Conservation (phyloP, 2,113 vertebrate species). For the Oplegnathus fasciatus region DNA sequence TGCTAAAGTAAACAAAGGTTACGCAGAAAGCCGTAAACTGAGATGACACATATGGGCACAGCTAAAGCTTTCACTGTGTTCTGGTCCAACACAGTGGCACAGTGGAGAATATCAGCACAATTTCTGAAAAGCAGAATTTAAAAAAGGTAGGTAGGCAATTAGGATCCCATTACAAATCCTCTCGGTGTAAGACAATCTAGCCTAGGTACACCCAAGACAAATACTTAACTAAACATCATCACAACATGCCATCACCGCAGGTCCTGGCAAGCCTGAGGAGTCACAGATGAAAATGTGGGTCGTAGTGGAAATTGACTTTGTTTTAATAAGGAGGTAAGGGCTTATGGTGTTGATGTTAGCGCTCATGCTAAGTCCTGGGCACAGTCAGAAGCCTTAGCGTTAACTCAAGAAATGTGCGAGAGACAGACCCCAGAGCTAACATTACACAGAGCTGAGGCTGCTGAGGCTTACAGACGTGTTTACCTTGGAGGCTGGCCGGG, state of each 20-base stretch:
- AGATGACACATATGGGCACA: not conserved
- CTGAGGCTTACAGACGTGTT: constrained; percentile 61
- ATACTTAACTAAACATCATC: constrained; percentile 22
- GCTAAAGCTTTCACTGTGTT: not conserved
- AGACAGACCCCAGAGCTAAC: constrained; percentile 66
- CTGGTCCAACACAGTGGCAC: constrained; percentile 1
- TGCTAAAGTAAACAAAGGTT: constrained; percentile 11
- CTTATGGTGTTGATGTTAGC: constrained; percentile 64
- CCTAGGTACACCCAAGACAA: constrained; percentile 27
- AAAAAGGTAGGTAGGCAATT: constrained; percentile 18
- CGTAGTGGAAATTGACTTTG: constrained; percentile 48
- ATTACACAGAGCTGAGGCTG: constrained; percentile 65
- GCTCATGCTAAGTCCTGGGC: constrained; percentile 49
- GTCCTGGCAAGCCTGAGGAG: constrained; percentile 19
- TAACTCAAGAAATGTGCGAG: constrained; percentile 68
- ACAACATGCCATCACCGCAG: constrained; percentile 7
- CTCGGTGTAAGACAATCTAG: not conserved
- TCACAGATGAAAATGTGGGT: constrained; percentile 51
- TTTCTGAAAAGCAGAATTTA: constrained; percentile 14
- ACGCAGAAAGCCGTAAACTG: constrained; percentile 8
- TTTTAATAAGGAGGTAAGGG: constrained; percentile 56
- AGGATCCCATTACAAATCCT: constrained; percentile 47
- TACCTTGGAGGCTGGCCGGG: constrained; percentile 56
- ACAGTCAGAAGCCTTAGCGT: constrained; percentile 62
- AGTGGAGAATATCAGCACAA: not conserved